Evolutionary conservation across 53 echinoderm and acorn worm genomes (phyloP), one percentile per base, ranked within the genome.

Genomic region (Holothuria scabra): DNA sequence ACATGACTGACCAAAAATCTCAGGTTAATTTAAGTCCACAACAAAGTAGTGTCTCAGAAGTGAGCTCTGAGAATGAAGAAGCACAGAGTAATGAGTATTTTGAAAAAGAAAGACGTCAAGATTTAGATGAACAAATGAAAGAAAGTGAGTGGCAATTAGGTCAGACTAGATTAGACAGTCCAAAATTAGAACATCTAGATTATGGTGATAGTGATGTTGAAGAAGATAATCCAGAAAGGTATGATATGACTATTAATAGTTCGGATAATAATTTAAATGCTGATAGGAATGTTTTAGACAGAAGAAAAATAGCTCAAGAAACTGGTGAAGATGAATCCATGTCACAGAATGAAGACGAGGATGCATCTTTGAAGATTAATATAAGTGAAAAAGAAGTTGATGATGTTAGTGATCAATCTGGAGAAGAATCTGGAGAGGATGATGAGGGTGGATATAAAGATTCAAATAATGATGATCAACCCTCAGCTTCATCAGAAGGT

Each of bases 351-450:
- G 64, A 76, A 76, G 78, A 56, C 12, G 78, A 78, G 4, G 30
- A 78, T 24, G 44, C 25, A 11, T 14, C 41, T 48, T 11, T 48
- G 4, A 72, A 72, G 24, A 19, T 72, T 23, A 34, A 72, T 44
- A 72, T 21, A 46, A 46, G 16, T 48, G 72, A 88, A 44, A 83
- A 84, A 25, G 64, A 63, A 29, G 78, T 60, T 52, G 75, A 88
- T 57, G 76, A 88, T 78, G 58, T 78, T 5, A 78, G 78, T 57
- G 78, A 78, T 33, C 78, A 78, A 31, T 78, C 78, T 26, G 78
- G 78, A 32, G 78, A 56, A 16, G 78, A 78, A 28, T 57, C 57
- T 18, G 57, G 18, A 4, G 78, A 78, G 49, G 58, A 49, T 29
- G 12, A 18, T 0, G 72, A 35, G 37, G 37, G 38, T 19, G 5